Percentiles rank a stretch among this genome's conserved stretches.
Evolutionary conservation across 1,140 invertebrate genomes (phyloP).

Genomic region (Zaprionus gabonicus): DNA sequence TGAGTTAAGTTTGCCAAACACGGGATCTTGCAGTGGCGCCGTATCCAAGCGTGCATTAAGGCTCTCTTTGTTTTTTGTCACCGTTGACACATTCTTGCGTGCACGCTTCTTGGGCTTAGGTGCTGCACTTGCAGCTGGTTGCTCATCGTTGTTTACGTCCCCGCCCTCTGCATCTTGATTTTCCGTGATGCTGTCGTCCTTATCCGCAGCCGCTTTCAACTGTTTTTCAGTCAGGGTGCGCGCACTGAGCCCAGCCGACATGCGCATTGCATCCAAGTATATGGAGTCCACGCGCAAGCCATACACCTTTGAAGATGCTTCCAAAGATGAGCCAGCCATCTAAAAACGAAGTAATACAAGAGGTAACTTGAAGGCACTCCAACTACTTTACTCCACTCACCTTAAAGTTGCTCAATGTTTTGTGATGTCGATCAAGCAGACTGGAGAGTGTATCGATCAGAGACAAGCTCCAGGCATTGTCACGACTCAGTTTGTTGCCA

Average conservation of each 20-base stretch:
- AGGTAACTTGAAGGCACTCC: not conserved
- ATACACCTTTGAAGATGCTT: conserved; percentile 92
- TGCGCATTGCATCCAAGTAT: conserved; percentile 88
- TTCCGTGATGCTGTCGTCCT: conserved; percentile 61
- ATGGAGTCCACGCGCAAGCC: conserved; percentile 89
- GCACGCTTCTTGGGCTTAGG: conserved; percentile 75
- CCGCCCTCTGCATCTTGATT: conserved; percentile 15
- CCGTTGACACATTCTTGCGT: conserved; percentile 72
- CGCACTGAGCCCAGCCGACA: conserved; percentile 86
- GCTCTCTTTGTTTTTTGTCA: conserved; percentile 84
- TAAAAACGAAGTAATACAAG: not conserved
- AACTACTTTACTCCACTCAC: conserved; percentile 65
- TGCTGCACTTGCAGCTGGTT: conserved; percentile 20
- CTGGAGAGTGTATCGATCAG: conserved; percentile 90
- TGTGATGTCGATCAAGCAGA: conserved; percentile 87
- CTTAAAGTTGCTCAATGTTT: conserved; percentile 88
- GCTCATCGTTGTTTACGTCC: conserved; percentile 24
- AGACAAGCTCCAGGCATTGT: conserved; percentile 91
- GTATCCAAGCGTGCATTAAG: conserved; percentile 78
- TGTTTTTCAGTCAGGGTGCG: conserved; percentile 64
- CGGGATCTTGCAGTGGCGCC: conserved; percentile 75
- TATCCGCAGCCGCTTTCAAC: conserved; percentile 61
- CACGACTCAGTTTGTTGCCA: conserved; percentile 88
- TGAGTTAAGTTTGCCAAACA: conserved; percentile 82
- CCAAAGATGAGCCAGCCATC: conserved; percentile 88